Conservation (phyloP, 23 tunicate species). For the Ascidia mentula region DNA sequence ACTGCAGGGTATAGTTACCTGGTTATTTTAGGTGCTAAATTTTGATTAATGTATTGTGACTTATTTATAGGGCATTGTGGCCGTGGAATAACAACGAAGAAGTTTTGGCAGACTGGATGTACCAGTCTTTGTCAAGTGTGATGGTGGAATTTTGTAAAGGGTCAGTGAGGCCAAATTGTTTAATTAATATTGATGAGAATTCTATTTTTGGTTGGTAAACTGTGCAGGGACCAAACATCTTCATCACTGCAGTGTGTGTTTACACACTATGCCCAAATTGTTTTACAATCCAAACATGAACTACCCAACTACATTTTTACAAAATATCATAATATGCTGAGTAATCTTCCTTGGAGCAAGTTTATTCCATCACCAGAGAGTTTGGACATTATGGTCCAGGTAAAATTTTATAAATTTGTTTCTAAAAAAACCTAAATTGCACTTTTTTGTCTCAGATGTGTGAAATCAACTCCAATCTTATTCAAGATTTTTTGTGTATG, state of each 20-base stretch:
- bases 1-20: neutral
- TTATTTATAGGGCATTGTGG: conserved; percentile 16
- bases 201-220: neutral
- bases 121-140: conserved; percentile 19
- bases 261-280: conserved; percentile 13
- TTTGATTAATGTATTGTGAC: neutral
- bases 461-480: conserved; percentile 16
- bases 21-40: neutral
- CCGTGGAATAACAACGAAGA: conserved; percentile 40
- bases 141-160: conserved; percentile 42
- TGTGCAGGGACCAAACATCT: neutral
- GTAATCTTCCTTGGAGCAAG: conserved; percentile 42
- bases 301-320: conserved; percentile 45
- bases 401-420: neutral
- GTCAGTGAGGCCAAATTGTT: neutral
- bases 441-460: conserved; percentile 26
- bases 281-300: neutral
- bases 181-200: neutral
- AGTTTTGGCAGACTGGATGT: conserved; percentile 8
- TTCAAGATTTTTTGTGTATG: conserved; percentile 48
- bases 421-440: too few species aligned
- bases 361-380: conserved; percentile 58
- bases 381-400: conserved; percentile 78
- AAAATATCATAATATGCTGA: conserved; percentile 38
- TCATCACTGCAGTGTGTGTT: conserved; percentile 22